A percentile compares a stretch with the other conserved stretches of the same genome.
These are phyloP conservation scores for Andrena cerasifolii DNA, from an alignment of 1,140 invertebrate genomes.

Conservation along the genomic window DNA sequence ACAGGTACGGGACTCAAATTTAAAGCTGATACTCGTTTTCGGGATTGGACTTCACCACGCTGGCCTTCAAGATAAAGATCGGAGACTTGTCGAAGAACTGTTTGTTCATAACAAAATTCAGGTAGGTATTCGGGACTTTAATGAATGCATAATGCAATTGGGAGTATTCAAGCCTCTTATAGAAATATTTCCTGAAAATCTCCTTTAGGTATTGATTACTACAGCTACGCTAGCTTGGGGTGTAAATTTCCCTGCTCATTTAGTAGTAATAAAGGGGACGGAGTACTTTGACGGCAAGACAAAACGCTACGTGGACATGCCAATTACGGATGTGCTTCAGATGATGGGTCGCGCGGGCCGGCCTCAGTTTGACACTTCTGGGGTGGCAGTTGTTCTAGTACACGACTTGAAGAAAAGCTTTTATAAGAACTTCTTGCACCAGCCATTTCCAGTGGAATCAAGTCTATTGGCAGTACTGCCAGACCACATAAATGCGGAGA, in stretches of 20 bases:
- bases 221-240: conserved; percentile 99
- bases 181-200: conserved; percentile 4
- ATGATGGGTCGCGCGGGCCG: conserved; percentile 99
- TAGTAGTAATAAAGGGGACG: conserved; percentile 93
- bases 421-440: conserved; percentile 99
- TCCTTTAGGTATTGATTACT: conserved; percentile 92
- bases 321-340: conserved; percentile 98
- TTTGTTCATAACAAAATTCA: conserved; percentile 99
- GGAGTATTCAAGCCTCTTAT: neutral
- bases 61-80: conserved; percentile 95
- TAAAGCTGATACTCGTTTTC: conserved; percentile 97
- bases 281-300: conserved; percentile 99
- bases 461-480: conserved; percentile 94
- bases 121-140: conserved; percentile 79
- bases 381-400: conserved; percentile 97
- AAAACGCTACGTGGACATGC: conserved; percentile 99
- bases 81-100: conserved; percentile 95
- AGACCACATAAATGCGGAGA: conserved; percentile 99
- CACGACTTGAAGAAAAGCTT: conserved; percentile 99
- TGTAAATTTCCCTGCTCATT: conserved; percentile 98
- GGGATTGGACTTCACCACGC: conserved; percentile 99
- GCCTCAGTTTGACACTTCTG: conserved; percentile 97
- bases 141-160: neutral
- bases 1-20: conserved; percentile 93
- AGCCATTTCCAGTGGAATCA: conserved; percentile 99